phyloP scores from a whole-genome alignment of 2,888 invertebrate species.

The Acholoe squamosa region DNA sequence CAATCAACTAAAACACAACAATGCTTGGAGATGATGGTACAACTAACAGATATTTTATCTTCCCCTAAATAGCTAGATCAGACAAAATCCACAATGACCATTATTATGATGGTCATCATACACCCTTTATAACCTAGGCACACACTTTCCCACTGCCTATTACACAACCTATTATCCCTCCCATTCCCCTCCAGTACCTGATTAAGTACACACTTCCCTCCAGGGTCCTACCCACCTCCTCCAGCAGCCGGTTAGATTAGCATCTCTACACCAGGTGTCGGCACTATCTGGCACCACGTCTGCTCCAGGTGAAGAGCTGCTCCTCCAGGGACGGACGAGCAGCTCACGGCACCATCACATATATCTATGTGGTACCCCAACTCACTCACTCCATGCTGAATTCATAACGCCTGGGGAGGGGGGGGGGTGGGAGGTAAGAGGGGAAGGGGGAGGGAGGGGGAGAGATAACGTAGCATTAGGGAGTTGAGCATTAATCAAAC shows the following conservation, averaged over 20 bases:
- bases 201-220: neutral
- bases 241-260: conserved; percentile 19
- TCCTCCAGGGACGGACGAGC: neutral
- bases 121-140: no score
- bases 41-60: neutral
- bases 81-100: no score
- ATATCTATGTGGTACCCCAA: no score
- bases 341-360: no score
- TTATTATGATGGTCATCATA: no score
- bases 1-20: no score
- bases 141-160: no score
- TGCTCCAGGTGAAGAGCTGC: conserved; percentile 8
- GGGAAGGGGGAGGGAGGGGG: neutral
- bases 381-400: neutral
- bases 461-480: no score
- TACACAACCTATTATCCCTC: neutral
- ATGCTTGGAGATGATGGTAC: neutral
- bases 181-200: conserved; percentile 7
- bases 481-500: no score
- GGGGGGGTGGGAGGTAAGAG: neutral
- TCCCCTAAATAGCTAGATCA: no score
- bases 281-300: neutral
- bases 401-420: conserved; percentile 28
- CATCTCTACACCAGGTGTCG: conserved; percentile 51
- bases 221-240: neutral